phyloP scores from a whole-genome alignment of 1,140 invertebrate genomes.

The Heliothis subflexa region DNA sequence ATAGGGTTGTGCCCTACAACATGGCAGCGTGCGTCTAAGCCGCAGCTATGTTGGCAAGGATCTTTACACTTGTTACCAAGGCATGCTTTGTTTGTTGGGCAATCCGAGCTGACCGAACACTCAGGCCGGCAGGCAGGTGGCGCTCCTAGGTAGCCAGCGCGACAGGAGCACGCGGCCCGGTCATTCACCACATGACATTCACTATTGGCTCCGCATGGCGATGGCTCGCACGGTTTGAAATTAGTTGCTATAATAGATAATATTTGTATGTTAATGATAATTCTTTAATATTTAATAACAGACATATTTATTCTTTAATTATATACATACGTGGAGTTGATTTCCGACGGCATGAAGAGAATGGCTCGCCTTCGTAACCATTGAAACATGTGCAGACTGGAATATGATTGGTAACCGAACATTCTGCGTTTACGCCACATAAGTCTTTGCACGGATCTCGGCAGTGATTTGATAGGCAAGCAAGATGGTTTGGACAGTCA shows the following conservation, averaged over 20 bases:
- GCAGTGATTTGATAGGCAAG: conserved; percentile 94
- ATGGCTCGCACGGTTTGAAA: conserved; percentile 91
- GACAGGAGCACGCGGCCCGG: conserved; percentile 92
- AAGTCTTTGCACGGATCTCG: conserved; percentile 95
- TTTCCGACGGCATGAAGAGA: conserved; percentile 90
- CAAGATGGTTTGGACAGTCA: conserved; percentile 92
- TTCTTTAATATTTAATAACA: background rate
- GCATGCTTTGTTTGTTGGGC: conserved; percentile 90
- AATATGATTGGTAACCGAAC: conserved; percentile 93
- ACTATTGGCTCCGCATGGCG: conserved; percentile 93
- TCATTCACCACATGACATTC: conserved; percentile 90
- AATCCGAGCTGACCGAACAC: conserved; percentile 93
- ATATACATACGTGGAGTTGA: conserved; percentile 85
- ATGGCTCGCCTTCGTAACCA: conserved; percentile 93
- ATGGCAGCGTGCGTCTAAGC: conserved; percentile 91
- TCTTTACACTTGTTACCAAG: conserved; percentile 93
- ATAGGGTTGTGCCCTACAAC: conserved; percentile 94
- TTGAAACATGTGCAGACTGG: conserved; percentile 92
- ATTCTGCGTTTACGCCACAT: conserved; percentile 94
- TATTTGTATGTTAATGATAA: background rate
- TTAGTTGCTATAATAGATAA: conserved; percentile 69
- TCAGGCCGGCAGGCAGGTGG: conserved; percentile 93
- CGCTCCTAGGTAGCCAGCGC: conserved; percentile 90
- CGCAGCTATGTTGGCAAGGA: conserved; percentile 93
- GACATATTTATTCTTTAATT: background rate